A percentile compares a stretch with the other conserved stretches of the same genome.
Conservation (phyloP, 2,113 vertebrate species). For the Heloderma charlesbogerti region DNA sequence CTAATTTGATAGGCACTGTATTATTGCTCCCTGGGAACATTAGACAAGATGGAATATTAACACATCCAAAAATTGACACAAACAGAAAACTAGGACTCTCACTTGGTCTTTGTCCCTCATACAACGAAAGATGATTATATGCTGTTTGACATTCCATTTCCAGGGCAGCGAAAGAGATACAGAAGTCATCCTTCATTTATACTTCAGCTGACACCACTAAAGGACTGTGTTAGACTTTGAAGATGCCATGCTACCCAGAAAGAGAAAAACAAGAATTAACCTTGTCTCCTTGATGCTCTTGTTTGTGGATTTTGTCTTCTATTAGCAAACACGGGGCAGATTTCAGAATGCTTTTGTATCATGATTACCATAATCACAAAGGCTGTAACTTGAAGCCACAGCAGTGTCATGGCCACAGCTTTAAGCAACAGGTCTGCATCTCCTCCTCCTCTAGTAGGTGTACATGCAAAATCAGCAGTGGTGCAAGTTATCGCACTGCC, state of each 20-base stretch:
- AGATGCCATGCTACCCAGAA: conserved; percentile 65
- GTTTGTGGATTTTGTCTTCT: conserved; percentile 64
- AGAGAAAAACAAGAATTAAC: conserved; percentile 68
- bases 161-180: conserved; percentile 71
- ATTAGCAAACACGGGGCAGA: conserved; percentile 50
- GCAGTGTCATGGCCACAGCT: background rate
- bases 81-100: conserved; percentile 76
- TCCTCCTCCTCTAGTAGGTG: background rate
- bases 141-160: conserved; percentile 76
- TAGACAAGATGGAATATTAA: conserved; percentile 79
- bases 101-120: conserved; percentile 66
- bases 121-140: conserved; percentile 77
- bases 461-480: background rate
- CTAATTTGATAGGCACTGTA: conserved; percentile 80
- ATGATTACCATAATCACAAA: background rate
- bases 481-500: no score
- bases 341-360: conserved; percentile 23
- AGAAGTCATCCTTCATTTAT: conserved; percentile 74
- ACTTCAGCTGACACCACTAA: conserved; percentile 66
- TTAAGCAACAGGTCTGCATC: background rate
- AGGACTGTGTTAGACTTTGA: conserved; percentile 60
- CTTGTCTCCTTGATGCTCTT: conserved; percentile 67
- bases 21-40: conserved; percentile 78
- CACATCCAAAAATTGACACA: conserved; percentile 80
- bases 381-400: background rate